A percentile compares a stretch with the other conserved stretches of the same genome.
These are phyloP conservation scores for Xestia xanthographa DNA, from an alignment of 2,888 invertebrate genomes.

Conservation along the genomic window DNA sequence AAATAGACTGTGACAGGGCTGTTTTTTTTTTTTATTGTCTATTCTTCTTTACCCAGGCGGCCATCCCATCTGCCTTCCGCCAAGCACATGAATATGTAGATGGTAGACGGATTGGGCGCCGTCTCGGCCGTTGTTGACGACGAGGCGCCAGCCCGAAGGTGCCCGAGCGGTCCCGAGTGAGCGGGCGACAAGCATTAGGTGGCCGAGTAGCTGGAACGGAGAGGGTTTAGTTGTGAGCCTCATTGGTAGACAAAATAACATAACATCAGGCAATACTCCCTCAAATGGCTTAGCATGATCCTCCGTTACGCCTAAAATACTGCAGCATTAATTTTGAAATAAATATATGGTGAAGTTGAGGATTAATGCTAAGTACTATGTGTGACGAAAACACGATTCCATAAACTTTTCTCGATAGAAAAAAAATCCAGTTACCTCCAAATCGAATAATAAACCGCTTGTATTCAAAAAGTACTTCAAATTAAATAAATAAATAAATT, in stretches of 20 bases:
- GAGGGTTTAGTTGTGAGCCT: too few species aligned
- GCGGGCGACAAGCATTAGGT: slow-evolving; percentile 92
- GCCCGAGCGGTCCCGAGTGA: slow-evolving; percentile 91
- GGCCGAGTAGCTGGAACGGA: slow-evolving; percentile 92
- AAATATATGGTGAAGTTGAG: too few species aligned
- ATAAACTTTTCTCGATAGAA: too few species aligned
- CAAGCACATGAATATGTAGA: slow-evolving; percentile 95
- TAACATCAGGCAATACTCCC: not conserved
- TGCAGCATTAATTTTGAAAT: too few species aligned
- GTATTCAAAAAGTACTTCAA: too few species aligned
- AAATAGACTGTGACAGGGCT: not conserved
- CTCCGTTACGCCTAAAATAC: too few species aligned
- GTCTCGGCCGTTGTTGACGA: slow-evolving; percentile 95
- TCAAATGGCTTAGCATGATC: too few species aligned
- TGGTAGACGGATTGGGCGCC: slow-evolving; percentile 96
- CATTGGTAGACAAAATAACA: not conserved
- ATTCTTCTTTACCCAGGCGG: slow-evolving; percentile 91
- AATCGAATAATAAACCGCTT: too few species aligned
- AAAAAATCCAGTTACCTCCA: too few species aligned
- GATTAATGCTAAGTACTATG: too few species aligned
- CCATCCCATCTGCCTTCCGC: slow-evolving; percentile 95
- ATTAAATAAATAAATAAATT: too few species aligned
- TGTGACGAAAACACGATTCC: too few species aligned
- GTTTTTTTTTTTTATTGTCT: not conserved
- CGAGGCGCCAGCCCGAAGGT: slow-evolving; percentile 93